phyloP scores from a whole-genome alignment of 1,140 invertebrate species.

The Prorops nasuta region DNA sequence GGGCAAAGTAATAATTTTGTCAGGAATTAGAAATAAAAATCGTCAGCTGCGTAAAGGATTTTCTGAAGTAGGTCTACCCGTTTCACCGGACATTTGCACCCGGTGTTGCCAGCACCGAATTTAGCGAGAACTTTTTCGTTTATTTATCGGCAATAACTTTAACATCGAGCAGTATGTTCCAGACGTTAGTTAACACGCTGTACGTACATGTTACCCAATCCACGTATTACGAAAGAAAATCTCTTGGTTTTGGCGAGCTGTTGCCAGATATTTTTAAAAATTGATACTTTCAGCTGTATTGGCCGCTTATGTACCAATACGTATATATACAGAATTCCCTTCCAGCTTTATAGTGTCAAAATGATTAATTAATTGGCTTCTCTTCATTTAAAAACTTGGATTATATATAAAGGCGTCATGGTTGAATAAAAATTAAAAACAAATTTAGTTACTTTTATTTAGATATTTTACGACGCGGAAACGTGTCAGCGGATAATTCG shows the following conservation, averaged over 20 bases:
- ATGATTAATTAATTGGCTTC: too few relatives aligned
- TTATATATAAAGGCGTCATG: too few relatives aligned
- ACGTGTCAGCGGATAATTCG: too few relatives aligned
- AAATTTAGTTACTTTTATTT: too few relatives aligned
- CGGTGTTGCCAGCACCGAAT: background rate
- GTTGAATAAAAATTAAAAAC: too few relatives aligned
- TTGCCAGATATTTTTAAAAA: too few relatives aligned
- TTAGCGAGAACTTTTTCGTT: background rate
- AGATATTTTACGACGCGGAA: too few relatives aligned
- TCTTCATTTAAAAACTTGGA: too few relatives aligned
- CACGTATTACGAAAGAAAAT: background rate
- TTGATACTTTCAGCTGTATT: too few relatives aligned
- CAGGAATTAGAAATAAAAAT: background rate
- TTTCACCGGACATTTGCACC: background rate
- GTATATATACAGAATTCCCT: background rate
- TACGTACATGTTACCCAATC: background rate
- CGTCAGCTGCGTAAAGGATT: too few relatives aligned
- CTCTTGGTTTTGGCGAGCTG: background rate
- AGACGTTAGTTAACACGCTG: background rate
- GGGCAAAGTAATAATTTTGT: background rate
- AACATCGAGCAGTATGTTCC: slow-evolving; percentile 1
- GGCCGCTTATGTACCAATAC: background rate
- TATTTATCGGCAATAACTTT: slow-evolving; percentile 6
- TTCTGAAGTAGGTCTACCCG: too few relatives aligned
- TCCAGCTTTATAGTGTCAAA: background rate